Base-by-base conservation (phyloP, 2,797 vertebrate species). In the Artibeus lituratus region DNA sequence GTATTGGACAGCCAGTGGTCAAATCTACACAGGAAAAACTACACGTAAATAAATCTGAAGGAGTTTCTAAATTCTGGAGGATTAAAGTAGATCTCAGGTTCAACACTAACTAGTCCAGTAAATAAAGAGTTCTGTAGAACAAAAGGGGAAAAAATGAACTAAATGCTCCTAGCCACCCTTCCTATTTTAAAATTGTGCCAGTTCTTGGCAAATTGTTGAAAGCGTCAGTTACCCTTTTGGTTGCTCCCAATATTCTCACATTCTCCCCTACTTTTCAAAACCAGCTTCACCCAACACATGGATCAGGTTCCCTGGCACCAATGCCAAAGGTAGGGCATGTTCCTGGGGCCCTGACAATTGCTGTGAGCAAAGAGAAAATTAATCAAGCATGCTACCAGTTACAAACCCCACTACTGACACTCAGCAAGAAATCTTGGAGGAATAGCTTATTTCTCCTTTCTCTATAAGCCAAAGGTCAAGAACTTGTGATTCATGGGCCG, bases 31-130 rank as follows among this genome's bases (percentile, higher is more conserved):
- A 44, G 26, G 37, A 37, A 90, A 94, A 88, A 77, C 44, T 32
- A 95, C 29, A n/a, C 22, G 26, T 39, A 91, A 93, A 87, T 57
- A 96, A 93, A 35, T 57, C 19, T 9, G 72, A 90, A 89, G n/a
- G 19, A 42, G 2, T 19, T n/a, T 89, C 69, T 91, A 70, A 57
- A 24, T 90, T 91, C 69, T 93, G 42, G 82, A 29, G 4, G 35
- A 32, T 73, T 74, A 62, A 77, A 92, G 81, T 32, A 69, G 32
- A 85, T 62, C 19, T 49, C 47, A 74, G 69, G 44, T 47, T 59
- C 72, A 91, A 87, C 49, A 90, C 26, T 62, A 62, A 18, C 18
- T 57, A 95, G 69, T 51, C 26, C 37, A 91, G n/a, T 67, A 78
- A 91, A 65, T 81, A 77, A 53, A 91, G 35, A 69, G 10, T 44